Evolutionary conservation across 2,113 vertebrate species (phyloP).

Genomic region (Pipa parva): DNA sequence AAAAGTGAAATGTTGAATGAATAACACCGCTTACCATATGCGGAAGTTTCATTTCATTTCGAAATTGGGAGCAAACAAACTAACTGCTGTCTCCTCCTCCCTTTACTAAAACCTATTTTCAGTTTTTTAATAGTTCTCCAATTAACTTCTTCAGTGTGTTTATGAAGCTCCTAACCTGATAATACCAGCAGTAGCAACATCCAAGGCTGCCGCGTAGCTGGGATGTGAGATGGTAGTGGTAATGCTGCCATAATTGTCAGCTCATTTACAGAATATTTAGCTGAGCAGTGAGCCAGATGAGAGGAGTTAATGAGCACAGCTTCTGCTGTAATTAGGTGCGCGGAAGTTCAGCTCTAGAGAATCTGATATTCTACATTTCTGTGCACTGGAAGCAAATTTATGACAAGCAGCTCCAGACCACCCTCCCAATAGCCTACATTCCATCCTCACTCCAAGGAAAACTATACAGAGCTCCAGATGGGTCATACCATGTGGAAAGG

Average conservation of each 20-base stretch:
- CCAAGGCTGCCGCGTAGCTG: slow-evolving; percentile 41
- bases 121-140: slow-evolving; percentile 71
- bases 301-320: slow-evolving; percentile 92
- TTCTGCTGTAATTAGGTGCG: slow-evolving; percentile 87
- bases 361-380: background rate
- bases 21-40: too few species aligned
- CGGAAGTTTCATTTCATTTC: too few species aligned
- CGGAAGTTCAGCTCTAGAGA: slow-evolving; percentile 75
- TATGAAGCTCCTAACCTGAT: slow-evolving; percentile 76
- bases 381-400: background rate
- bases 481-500: too few species aligned
- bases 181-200: slow-evolving; percentile 79
- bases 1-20: too few species aligned
- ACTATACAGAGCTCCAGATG: too few species aligned
- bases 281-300: slow-evolving; percentile 89
- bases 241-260: slow-evolving; percentile 86
- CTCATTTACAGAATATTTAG: slow-evolving; percentile 92
- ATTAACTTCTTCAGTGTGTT: slow-evolving; percentile 75
- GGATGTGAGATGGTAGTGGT: slow-evolving; percentile 61
- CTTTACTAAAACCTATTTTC: slow-evolving; percentile 58
- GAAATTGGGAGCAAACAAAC: background rate
- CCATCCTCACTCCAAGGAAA: too few species aligned
- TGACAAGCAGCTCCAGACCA: background rate
- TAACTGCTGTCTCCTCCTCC: slow-evolving; percentile 6
- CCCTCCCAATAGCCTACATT: background rate